phyloP scores from a whole-genome alignment of 2,113 vertebrate genomes.

The Prionailurus bengalensis region DNA sequence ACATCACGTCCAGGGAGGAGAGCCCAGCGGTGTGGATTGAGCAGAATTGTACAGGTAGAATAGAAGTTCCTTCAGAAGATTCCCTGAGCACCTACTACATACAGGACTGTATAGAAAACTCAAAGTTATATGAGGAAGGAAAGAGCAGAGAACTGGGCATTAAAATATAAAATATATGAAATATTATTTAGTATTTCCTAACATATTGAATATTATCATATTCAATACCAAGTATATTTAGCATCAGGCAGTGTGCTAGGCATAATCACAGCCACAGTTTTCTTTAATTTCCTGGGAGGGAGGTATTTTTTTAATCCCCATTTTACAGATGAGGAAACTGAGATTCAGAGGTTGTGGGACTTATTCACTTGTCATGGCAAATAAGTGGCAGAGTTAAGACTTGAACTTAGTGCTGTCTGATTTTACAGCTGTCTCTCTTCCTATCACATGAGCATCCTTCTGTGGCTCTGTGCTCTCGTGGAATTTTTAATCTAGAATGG shows the following conservation, averaged over 20 bases:
- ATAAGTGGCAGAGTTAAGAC: neutral
- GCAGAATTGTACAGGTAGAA: neutral
- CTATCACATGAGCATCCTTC: neutral
- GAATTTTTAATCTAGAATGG: neutral
- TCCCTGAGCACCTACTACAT: neutral
- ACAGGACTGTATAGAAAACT: neutral
- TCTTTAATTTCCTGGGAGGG: neutral
- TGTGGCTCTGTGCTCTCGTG: neutral
- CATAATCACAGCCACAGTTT: neutral
- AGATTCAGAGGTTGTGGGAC: neutral
- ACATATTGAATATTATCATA: neutral
- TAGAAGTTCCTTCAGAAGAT: neutral
- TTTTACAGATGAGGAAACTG: neutral
- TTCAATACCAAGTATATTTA: neutral
- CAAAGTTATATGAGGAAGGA: neutral
- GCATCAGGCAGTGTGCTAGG: neutral
- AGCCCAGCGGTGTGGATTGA: neutral
- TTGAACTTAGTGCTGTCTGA: neutral
- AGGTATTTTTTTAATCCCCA: neutral
- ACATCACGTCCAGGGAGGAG: no score
- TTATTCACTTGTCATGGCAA: neutral
- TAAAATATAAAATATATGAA: neutral
- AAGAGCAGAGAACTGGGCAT: neutral
- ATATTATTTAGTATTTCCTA: neutral
- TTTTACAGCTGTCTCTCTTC: neutral